Conservation (phyloP, 2,888 invertebrate genomes). For the Ophioninae sp. region DNA sequence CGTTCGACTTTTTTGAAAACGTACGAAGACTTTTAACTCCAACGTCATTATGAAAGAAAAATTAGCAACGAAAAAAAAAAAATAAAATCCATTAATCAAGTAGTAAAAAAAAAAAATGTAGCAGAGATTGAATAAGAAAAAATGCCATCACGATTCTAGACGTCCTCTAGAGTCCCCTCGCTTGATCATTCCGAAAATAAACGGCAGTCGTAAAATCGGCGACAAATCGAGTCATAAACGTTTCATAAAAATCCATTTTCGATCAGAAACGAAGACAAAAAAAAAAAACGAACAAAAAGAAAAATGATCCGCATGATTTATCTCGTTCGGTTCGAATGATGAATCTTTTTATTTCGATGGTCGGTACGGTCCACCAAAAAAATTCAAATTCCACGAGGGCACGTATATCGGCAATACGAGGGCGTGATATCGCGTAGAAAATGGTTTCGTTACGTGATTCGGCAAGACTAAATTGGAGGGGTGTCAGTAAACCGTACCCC, state of each 20-base stretch:
- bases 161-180: not conserved
- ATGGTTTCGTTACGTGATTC: constrained; percentile 41
- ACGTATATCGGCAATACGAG: constrained; percentile 24
- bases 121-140: not conserved
- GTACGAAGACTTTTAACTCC: not conserved
- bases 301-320: not conserved
- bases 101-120: not conserved
- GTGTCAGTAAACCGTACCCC: constrained; percentile 3
- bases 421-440: constrained; percentile 33
- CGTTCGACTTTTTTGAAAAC: not conserved
- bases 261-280: not conserved
- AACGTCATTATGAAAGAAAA: not conserved
- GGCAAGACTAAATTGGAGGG: constrained; percentile 18
- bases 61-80: not conserved
- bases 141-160: not conserved
- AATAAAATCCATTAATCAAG: not conserved
- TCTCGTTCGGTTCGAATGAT: not conserved
- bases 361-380: constrained; percentile 27
- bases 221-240: not conserved
- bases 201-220: not conserved
- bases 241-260: not conserved
- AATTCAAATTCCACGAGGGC: constrained; percentile 32
- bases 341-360: constrained; percentile 26
- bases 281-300: too few relatives aligned
- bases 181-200: not conserved